Evolutionary conservation across 2,888 invertebrate species (phyloP).

Genomic region (Epirrhoe tristata): DNA sequence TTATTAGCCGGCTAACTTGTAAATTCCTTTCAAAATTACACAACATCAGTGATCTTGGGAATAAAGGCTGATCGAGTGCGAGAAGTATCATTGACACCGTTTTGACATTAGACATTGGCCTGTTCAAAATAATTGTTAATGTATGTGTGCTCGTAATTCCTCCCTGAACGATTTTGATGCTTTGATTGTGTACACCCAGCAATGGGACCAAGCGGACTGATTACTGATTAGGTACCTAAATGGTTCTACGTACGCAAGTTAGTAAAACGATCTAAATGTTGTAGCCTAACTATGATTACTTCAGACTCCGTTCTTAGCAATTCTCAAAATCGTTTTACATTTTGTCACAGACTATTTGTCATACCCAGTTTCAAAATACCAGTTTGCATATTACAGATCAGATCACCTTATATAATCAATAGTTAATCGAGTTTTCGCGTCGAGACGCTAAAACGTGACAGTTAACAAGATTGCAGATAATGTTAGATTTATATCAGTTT

Average conservation of each 20-base stretch:
- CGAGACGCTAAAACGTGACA: constrained; percentile 59
- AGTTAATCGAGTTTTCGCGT: constrained; percentile 68
- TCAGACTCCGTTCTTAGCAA: not conserved
- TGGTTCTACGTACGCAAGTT: not conserved
- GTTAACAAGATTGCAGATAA: constrained; percentile 64
- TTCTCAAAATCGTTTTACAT: constrained; percentile 42
- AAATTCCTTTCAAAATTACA: constrained; percentile 69
- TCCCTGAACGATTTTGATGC: too few relatives aligned
- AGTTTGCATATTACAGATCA: constrained; percentile 73
- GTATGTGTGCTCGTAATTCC: too few relatives aligned
- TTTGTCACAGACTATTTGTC: constrained; percentile 69
- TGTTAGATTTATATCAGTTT: constrained; percentile 62
- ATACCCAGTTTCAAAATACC: constrained; percentile 67
- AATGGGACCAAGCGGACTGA: too few relatives aligned
- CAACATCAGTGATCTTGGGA: constrained; percentile 65
- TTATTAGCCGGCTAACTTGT: constrained; percentile 74
- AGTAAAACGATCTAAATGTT: not conserved
- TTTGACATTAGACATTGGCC: not conserved
- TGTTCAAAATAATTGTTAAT: not conserved
- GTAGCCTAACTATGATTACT: not conserved
- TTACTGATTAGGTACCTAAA: too few relatives aligned
- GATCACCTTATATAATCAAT: constrained; percentile 67
- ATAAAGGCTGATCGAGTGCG: constrained; percentile 41
- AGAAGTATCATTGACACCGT: not conserved
- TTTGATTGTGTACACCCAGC: too few relatives aligned